Evolutionary conservation across 92 coral and sea anemone genomes (phyloP).

Genomic region (Palythoa heliodiscus): DNA sequence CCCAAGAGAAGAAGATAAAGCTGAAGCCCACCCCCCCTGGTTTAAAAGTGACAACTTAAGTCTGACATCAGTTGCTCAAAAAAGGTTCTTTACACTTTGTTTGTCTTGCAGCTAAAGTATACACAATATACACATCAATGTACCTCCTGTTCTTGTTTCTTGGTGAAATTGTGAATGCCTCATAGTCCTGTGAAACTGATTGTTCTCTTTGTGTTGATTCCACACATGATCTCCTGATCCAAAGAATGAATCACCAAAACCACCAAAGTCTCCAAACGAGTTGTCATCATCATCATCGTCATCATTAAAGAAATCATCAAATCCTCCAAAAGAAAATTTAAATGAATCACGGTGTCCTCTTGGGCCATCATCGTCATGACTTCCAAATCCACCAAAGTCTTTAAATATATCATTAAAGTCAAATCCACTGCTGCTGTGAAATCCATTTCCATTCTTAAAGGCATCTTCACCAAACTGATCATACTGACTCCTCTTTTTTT

Average conservation of each 20-base stretch:
- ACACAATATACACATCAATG: neutral
- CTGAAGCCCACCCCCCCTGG: too few species aligned
- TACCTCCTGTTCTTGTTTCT: constrained; percentile 63
- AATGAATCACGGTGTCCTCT: constrained; percentile 69
- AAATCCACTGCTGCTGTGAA: constrained; percentile 55
- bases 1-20: too few species aligned
- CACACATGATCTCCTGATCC: constrained; percentile 57
- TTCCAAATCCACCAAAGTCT: constrained; percentile 78
- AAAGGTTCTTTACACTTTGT: neutral
- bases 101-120: neutral
- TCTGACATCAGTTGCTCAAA: too few species aligned
- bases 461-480: constrained; percentile 99
- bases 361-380: constrained; percentile 47
- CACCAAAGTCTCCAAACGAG: constrained; percentile 64
- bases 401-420: constrained; percentile 85
- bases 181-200: constrained; percentile 65
- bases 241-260: constrained; percentile 80
- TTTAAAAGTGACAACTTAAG: too few species aligned
- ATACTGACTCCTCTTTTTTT: constrained; percentile 91
- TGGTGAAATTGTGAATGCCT: constrained; percentile 70
- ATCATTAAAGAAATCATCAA: constrained; percentile 92
- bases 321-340: constrained; percentile 98
- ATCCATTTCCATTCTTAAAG: constrained; percentile 77
- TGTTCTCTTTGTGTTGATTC: constrained; percentile 46
- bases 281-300: constrained; percentile 90